Percentiles rank a stretch among this genome's conserved stretches.
Conservation (phyloP, 1,140 invertebrate genomes). For the Meloidogyne chitwoodi region DNA sequence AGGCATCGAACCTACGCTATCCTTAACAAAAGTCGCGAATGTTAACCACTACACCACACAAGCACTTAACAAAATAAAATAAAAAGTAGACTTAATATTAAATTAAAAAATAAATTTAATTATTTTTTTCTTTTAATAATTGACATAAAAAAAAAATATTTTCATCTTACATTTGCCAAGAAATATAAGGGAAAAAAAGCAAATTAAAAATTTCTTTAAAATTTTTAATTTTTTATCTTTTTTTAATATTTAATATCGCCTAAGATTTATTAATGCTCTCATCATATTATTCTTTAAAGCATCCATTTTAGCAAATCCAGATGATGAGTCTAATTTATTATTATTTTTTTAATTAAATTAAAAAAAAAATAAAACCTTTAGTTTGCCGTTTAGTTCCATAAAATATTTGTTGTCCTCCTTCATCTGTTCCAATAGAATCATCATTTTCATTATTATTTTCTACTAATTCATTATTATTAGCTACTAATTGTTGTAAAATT, state of each 20-base stretch:
- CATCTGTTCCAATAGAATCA: neutral
- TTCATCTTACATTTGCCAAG: too few species aligned
- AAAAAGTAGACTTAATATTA: too few species aligned
- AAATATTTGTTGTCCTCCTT: neutral
- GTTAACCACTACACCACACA: too few species aligned
- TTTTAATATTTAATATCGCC: slow-evolving; percentile 12
- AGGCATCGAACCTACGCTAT: too few species aligned
- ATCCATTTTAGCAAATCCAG: slow-evolving; percentile 18
- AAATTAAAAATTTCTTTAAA: too few species aligned
- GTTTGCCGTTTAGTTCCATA: neutral
- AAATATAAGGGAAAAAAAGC: too few species aligned
- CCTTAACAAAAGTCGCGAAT: too few species aligned
- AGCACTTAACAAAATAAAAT: too few species aligned
- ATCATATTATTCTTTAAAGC: slow-evolving; percentile 23
- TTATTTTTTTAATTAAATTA: neutral
- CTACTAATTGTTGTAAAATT: neutral
- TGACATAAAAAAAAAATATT: too few species aligned
- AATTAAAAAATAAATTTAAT: too few species aligned
- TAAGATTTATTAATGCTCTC: slow-evolving; percentile 20
- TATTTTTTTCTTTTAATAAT: too few species aligned
- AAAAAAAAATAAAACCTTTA: neutral
- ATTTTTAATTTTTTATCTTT: neutral
- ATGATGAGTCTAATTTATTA: neutral
- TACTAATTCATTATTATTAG: neutral
- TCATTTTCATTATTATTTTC: neutral